Percentiles rank a stretch among this genome's conserved stretches.
These are phyloP conservation scores for Calephelis virginiensis DNA, from an alignment of 1,140 invertebrate genomes.

Conservation along the genomic window DNA sequence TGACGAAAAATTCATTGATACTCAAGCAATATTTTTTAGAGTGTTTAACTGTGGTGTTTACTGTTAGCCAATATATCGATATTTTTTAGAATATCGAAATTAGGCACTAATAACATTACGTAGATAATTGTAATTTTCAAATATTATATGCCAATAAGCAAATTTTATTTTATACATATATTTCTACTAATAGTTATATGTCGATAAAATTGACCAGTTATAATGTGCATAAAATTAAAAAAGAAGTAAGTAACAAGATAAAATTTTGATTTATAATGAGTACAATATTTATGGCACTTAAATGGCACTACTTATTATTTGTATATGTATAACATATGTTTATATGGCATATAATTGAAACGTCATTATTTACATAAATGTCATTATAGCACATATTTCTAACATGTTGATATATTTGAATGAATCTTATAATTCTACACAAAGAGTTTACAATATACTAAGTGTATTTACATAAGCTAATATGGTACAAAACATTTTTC, in stretches of 20 bases:
- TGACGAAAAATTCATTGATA: too few relatives aligned
- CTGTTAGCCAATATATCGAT: neutral
- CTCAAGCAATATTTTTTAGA: conserved; percentile 36
- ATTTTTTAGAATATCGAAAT: conserved; percentile 4
- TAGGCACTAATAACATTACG: neutral
- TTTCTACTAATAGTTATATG: neutral
- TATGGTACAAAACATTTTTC: conserved; percentile 12
- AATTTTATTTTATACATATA: neutral
- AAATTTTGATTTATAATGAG: neutral
- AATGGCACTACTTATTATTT: neutral
- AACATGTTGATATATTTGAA: neutral
- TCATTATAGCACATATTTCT: neutral
- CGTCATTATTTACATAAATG: neutral
- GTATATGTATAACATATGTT: too few relatives aligned
- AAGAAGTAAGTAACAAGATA: neutral
- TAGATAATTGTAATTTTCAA: conserved; percentile 1
- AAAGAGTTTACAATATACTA: neutral
- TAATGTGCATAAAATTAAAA: too few relatives aligned
- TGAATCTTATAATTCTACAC: neutral
- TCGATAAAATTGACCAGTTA: neutral
- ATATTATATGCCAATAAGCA: conserved; percentile 15
- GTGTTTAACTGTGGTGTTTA: neutral
- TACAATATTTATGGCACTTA: neutral
- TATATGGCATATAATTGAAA: conserved; percentile 11
- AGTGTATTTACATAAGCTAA: conserved; percentile 11